Base-by-base conservation (phyloP, 2,888 invertebrate genomes). In the Phortica magna region DNA sequence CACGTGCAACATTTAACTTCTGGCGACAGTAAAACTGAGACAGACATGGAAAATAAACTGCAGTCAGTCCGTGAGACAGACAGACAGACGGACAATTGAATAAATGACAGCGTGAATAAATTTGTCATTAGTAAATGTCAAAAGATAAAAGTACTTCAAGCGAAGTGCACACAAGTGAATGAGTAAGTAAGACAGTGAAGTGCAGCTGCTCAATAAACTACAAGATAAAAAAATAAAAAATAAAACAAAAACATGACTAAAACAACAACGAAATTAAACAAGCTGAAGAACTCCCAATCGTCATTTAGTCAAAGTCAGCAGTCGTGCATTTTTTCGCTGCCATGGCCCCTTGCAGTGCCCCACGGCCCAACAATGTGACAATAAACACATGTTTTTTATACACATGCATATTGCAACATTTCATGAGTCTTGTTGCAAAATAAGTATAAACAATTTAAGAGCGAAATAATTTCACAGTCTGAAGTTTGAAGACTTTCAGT, bases 101-200 rank as follows among this genome's bases (percentile, higher is more conserved):
- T 79, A 86, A 83, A 83, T 86, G 85, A 86, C 85, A 85, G 88
- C 79, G 85, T 88, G 85, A 88, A 85, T 88, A 88, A 85, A 88
- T 85, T 85, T 85, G 88, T 85, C 85, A 88, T 85, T 85, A 84
- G 85, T 85, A 83, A 83, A 84, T 86, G 85, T 85, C 85, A 88
- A 77, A 77, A 86, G 88, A 86, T 88, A 88, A 88, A 88, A 88
- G 85, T 81, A 77, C 76, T 74, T 64, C 22, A 76, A 73, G 77
- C 74, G 61, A 64, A 43, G 17, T 65, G 53, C 43, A 55, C 31
- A 14, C n/a, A 19, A 31, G 22, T 61, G 61, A 48, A 14, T 48
- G 48, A 48, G 14, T 48, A 48, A 48, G 48, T 61, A 22, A n/a
- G 39, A 19, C 55, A 74, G 55, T 67, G 41, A 77, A 59, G 67